These are phyloP conservation scores for Drepana arcuata DNA, from an alignment of 1,140 invertebrate species.

Conservation along the genomic window DNA sequence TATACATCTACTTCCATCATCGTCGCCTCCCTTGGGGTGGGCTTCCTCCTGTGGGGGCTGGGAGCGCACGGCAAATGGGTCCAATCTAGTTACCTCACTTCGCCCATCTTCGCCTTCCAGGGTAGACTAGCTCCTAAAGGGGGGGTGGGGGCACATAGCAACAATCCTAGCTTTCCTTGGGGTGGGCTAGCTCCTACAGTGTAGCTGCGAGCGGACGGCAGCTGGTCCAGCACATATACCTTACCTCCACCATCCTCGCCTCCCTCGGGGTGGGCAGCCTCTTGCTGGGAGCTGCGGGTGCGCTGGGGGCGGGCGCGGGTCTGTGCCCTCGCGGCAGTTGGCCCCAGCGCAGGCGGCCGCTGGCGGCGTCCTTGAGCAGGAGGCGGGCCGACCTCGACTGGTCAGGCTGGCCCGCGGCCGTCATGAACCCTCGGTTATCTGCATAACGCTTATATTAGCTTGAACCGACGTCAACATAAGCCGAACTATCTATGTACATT, in stretches of 20 bases:
- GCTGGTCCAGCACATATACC: conserved; percentile 4
- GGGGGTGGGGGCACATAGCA: no score
- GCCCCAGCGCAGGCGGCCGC: conserved; percentile 89
- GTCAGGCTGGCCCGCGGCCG: conserved; percentile 94
- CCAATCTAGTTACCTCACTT: no score
- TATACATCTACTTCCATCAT: not conserved
- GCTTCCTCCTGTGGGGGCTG: not conserved
- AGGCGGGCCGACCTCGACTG: conserved; percentile 89
- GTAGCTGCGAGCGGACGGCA: not conserved
- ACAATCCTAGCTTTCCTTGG: not conserved
- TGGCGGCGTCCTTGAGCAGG: conserved; percentile 95
- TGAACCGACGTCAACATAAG: not conserved
- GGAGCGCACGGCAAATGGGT: not conserved
- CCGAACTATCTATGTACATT: no score
- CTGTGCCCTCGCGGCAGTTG: conserved; percentile 84
- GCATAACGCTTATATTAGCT: conserved; percentile 5
- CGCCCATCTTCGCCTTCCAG: no score
- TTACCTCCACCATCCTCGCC: conserved; percentile 45
- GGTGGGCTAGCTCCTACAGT: not conserved
- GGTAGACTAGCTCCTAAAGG: no score
- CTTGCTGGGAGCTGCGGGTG: conserved; percentile 40
- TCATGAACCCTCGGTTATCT: conserved; percentile 97
- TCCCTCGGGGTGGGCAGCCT: conserved; percentile 53
- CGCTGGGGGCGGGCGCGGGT: conserved; percentile 19
- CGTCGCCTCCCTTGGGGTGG: not conserved